Evolutionary conservation across 2,113 vertebrate species (phyloP).

Genomic region (Forbesichthys papilliferus): DNA sequence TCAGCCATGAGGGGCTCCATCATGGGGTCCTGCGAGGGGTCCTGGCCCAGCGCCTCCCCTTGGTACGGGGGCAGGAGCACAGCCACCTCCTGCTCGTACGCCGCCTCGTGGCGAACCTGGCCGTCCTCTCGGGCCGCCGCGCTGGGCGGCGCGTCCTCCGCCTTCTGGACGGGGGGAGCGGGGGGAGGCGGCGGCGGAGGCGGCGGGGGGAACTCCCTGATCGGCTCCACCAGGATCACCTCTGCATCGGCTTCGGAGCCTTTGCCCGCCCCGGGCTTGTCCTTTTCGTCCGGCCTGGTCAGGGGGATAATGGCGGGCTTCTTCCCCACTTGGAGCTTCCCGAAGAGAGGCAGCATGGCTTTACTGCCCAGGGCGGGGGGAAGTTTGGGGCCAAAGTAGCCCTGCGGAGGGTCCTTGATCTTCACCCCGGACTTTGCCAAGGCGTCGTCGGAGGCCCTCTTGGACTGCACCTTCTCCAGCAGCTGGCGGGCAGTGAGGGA

Average conservation of each 20-base stretch:
- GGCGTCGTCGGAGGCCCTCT: conserved; percentile 79
- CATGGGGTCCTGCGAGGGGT: conserved; percentile 69
- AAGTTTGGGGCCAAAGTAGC: conserved; percentile 96
- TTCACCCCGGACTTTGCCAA: conserved; percentile 85
- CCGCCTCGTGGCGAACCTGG: conserved; percentile 58
- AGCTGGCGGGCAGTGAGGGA: conserved; percentile 90
- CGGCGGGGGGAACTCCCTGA: conserved; percentile 83
- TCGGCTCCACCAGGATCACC: conserved; percentile 80
- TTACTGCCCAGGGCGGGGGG: conserved; percentile 91
- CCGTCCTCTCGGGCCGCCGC: conserved; percentile 73
- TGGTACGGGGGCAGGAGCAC: conserved; percentile 74
- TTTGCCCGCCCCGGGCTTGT: conserved; percentile 73
- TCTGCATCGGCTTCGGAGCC: conserved; percentile 74
- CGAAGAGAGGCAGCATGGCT: conserved; percentile 90
- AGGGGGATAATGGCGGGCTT: conserved; percentile 80
- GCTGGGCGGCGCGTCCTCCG: conserved; percentile 63
- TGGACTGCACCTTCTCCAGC: conserved; percentile 91
- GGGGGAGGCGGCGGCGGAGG: conserved; percentile 81
- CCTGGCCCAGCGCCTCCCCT: conserved; percentile 63
- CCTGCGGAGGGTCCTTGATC: conserved; percentile 95
- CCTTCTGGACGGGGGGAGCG: conserved; percentile 66
- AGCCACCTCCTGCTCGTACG: conserved; percentile 72
- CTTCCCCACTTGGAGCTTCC: conserved; percentile 87
- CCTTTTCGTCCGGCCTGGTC: conserved; percentile 77
- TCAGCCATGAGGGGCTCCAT: conserved; percentile 82